Evolutionary conservation across 23 tunicate genomes (phyloP).

Genomic region (Phallusia fumigata): DNA sequence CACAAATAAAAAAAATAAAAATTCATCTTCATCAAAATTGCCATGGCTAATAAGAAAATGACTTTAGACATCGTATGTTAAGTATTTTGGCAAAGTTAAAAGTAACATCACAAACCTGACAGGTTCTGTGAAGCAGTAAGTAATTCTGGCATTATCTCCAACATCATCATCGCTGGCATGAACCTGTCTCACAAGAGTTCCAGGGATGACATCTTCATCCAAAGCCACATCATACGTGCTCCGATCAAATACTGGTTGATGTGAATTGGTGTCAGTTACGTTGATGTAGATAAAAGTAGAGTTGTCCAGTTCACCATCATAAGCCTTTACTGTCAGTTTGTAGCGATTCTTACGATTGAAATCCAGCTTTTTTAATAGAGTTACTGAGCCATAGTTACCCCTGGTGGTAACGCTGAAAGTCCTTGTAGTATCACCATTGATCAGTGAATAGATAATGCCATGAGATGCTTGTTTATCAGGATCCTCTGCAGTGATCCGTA

Average conservation of each 20-base stretch:
- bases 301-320: slow-evolving; percentile 51
- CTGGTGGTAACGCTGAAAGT: slow-evolving; percentile 57
- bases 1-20: neutral
- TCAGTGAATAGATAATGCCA: slow-evolving; percentile 44
- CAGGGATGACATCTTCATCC: slow-evolving; percentile 40
- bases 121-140: slow-evolving; percentile 55
- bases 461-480: slow-evolving; percentile 16
- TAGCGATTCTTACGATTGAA: slow-evolving; percentile 48
- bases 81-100: too few species aligned
- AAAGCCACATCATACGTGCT: slow-evolving; percentile 20
- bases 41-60: too few species aligned
- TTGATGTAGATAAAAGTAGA: slow-evolving; percentile 38
- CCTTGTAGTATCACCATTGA: slow-evolving; percentile 36
- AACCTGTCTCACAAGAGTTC: slow-evolving; percentile 39
- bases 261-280: slow-evolving; percentile 73
- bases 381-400: slow-evolving; percentile 38
- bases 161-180: slow-evolving; percentile 86
- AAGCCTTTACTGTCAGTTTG: slow-evolving; percentile 38
- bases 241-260: slow-evolving; percentile 61
- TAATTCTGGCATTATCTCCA: slow-evolving; percentile 87
- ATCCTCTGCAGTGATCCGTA: slow-evolving; percentile 51
- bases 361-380: slow-evolving; percentile 40
- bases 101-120: neutral
- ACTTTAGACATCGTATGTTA: neutral
- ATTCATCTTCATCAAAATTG: too few species aligned